Percentiles rank a stretch among this genome's conserved stretches.
phyloP scores from a whole-genome alignment of 2,797 vertebrate genomes.

The Poeciliopsis paucimaculata region DNA sequence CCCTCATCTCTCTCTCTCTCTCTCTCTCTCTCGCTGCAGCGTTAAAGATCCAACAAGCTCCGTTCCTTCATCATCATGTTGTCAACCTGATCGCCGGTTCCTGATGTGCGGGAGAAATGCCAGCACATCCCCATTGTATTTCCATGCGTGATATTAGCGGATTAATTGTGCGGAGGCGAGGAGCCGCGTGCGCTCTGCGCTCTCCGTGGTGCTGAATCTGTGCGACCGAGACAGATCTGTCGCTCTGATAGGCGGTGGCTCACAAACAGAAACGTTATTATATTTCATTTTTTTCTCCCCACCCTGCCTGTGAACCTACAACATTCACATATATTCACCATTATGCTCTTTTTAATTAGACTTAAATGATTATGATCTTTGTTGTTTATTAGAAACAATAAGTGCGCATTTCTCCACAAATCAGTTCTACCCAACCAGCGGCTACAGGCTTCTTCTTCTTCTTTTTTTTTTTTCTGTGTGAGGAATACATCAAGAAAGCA shows the following conservation, averaged over 20 bases:
- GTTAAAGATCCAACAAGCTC: slow-evolving; percentile 16
- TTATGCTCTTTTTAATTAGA: neutral
- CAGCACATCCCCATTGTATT: neutral
- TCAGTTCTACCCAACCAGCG: neutral
- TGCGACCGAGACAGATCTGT: slow-evolving; percentile 44
- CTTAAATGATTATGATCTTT: neutral
- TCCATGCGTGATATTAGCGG: neutral
- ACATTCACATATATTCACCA: neutral
- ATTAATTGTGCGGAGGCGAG: neutral
- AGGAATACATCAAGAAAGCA: neutral
- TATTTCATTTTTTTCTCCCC: neutral
- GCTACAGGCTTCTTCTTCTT: neutral
- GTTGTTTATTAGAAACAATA: neutral
- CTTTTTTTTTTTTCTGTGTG: neutral
- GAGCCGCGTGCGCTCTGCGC: slow-evolving; percentile 40
- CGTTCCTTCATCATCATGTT: slow-evolving; percentile 38
- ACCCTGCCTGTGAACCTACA: neutral
- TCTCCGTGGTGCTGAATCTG: slow-evolving; percentile 79
- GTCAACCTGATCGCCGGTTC: neutral
- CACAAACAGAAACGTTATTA: slow-evolving; percentile 2
- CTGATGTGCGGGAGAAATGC: neutral
- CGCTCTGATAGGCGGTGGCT: slow-evolving; percentile 58
- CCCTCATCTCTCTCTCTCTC: no score
- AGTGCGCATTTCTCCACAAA: slow-evolving; percentile 18
- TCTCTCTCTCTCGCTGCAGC: neutral